phyloP scores from a whole-genome alignment of 2,797 vertebrate species.

The Spea hammondii region DNA sequence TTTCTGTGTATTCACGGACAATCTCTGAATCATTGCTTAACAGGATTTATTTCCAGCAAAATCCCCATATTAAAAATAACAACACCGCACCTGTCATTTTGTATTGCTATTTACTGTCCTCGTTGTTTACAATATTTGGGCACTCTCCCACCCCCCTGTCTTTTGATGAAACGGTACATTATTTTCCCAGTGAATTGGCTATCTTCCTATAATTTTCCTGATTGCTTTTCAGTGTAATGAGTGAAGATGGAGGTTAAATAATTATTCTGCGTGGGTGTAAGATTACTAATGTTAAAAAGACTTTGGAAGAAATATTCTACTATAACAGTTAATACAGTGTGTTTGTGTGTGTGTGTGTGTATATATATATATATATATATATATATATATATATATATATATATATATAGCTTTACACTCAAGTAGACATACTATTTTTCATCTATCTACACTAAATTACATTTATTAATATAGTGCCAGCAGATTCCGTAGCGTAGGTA shows the following conservation, averaged over 20 bases:
- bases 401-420: not conserved
- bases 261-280: slow-evolving; percentile 5
- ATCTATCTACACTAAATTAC: no score
- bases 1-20: slow-evolving; percentile 13
- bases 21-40: slow-evolving; percentile 22
- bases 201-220: not conserved
- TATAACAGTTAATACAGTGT: not conserved
- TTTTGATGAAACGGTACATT: slow-evolving; percentile 6
- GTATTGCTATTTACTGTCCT: slow-evolving; percentile 34
- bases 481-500: no score
- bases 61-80: slow-evolving; percentile 31
- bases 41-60: slow-evolving; percentile 24
- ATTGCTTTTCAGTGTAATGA: not conserved
- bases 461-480: no score
- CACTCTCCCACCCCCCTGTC: not conserved
- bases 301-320: not conserved
- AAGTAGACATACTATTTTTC: not conserved
- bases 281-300: not conserved
- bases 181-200: slow-evolving; percentile 4
- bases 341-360: not conserved
- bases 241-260: slow-evolving; percentile 5
- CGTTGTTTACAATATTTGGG: slow-evolving; percentile 60
- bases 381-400: not conserved
- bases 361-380: not conserved
- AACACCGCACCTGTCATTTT: slow-evolving; percentile 33